Percentiles rank a stretch among this genome's conserved stretches.
phyloP scores from a whole-genome alignment of 2,797 vertebrate genomes.

The Cottoperca gobio region DNA sequence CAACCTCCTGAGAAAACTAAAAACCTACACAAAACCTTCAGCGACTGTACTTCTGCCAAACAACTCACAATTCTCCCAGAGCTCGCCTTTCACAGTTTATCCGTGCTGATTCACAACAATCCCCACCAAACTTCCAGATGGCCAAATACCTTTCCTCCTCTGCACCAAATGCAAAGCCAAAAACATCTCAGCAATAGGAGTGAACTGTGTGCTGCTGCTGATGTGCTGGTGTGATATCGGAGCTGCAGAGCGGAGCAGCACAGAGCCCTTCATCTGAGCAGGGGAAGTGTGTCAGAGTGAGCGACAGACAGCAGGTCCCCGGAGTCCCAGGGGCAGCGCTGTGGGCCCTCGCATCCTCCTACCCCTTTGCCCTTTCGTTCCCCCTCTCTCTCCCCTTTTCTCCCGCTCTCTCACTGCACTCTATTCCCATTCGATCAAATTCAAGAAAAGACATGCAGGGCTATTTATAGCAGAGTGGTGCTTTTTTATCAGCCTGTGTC shows the following conservation, averaged over 20 bases:
- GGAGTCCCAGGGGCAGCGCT: constrained; percentile 49
- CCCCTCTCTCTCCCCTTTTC: constrained; percentile 14
- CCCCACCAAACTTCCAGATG: constrained; percentile 27
- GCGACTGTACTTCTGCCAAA: constrained; percentile 7
- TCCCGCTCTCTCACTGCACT: constrained; percentile 33
- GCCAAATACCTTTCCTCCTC: constrained; percentile 37
- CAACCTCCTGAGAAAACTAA: constrained; percentile 23
- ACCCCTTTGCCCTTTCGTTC: constrained; percentile 22
- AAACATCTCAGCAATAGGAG: constrained; percentile 42
- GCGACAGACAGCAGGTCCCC: constrained; percentile 67
- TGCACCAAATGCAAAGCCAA: constrained; percentile 58
- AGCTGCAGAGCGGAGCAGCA: constrained; percentile 54
- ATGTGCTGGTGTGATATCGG: constrained; percentile 65
- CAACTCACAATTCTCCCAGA: not conserved
- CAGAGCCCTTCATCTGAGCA: constrained; percentile 71
- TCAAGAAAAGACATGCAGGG: constrained; percentile 77
- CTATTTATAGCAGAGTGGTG: constrained; percentile 85
- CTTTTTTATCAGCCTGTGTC: constrained; percentile 85
- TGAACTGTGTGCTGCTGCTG: constrained; percentile 55
- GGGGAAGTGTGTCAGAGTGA: constrained; percentile 76
- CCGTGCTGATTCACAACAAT: constrained; percentile 30
- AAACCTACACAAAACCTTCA: constrained; percentile 29
- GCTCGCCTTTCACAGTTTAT: constrained; percentile 17
- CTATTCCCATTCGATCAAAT: constrained; percentile 81
- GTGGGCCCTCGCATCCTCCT: constrained; percentile 45